Conservation (phyloP, 2,797 vertebrate species). For the Tiaroga cobitis region DNA sequence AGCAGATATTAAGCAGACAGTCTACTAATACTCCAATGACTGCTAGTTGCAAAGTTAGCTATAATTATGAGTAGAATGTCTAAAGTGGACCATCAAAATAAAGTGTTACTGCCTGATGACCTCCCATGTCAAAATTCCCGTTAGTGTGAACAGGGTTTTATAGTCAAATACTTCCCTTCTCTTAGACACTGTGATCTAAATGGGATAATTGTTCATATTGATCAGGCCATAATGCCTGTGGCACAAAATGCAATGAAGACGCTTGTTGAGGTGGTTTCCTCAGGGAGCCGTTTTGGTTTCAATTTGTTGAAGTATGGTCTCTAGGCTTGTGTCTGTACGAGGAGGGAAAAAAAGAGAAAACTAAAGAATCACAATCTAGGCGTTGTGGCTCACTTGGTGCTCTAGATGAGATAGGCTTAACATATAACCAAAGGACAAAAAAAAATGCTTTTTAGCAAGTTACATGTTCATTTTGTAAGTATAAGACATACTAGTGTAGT, state of each 20-base stretch:
- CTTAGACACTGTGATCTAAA: conserved; percentile 5
- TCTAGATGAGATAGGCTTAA: not conserved
- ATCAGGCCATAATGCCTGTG: conserved; percentile 26
- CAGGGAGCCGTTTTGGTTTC: conserved; percentile 2
- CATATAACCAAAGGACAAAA: too few species aligned
- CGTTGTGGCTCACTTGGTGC: not conserved
- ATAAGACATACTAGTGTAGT: not conserved
- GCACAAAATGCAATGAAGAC: conserved; percentile 28
- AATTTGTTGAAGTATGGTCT: not conserved
- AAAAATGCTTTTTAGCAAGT: not conserved
- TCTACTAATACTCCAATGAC: not conserved
- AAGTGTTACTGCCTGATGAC: not conserved
- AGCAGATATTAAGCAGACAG: not conserved
- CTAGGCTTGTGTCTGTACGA: not conserved
- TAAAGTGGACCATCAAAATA: not conserved
- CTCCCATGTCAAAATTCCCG: not conserved
- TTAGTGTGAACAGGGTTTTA: not conserved
- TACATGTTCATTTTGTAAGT: not conserved
- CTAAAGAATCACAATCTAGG: not conserved
- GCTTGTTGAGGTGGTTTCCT: conserved; percentile 9
- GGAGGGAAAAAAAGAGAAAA: not conserved
- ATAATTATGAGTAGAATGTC: not conserved
- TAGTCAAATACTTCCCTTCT: conserved; percentile 7
- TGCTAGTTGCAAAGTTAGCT: not conserved
- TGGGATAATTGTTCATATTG: conserved; percentile 28